A percentile compares a stretch with the other conserved stretches of the same genome.
phyloP scores from a whole-genome alignment of 2,113 vertebrate genomes.

The Tringa solitaria region DNA sequence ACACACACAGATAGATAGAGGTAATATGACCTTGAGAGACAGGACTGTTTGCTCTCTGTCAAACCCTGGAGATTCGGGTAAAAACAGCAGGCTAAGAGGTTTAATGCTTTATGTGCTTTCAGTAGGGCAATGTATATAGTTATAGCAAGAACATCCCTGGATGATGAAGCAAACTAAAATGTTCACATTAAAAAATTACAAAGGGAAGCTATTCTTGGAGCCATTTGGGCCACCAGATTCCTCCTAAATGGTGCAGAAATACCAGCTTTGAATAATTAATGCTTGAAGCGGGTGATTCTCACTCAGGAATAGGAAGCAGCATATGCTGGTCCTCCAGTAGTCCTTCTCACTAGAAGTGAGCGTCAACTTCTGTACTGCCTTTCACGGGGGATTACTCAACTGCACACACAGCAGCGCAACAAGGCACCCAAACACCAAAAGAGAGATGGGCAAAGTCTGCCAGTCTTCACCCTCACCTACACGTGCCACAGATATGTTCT shows the following conservation, averaged over 20 bases:
- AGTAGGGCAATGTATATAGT: not conserved
- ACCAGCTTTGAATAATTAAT: slow-evolving; percentile 20
- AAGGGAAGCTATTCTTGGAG: slow-evolving; percentile 28
- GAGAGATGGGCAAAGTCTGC: not conserved
- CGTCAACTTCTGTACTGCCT: not conserved
- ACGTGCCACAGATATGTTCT: not conserved
- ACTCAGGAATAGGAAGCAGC: not conserved
- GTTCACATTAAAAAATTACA: slow-evolving; percentile 45
- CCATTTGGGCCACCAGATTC: slow-evolving; percentile 1
- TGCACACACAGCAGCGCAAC: not conserved
- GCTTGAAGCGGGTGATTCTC: not conserved
- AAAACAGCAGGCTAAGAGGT: not conserved
- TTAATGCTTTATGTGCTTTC: not conserved
- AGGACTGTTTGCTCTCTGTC: not conserved
- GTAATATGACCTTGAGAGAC: not conserved
- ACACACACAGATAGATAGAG: not conserved
- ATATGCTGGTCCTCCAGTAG: not conserved
- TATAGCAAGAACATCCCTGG: not conserved
- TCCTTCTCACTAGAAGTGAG: not conserved
- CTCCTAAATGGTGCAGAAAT: slow-evolving; percentile 34
- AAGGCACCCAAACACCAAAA: not conserved
- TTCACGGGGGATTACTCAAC: not conserved
- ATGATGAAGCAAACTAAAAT: not conserved
- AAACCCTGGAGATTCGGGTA: not conserved
- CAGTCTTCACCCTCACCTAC: not conserved